phyloP scores from a whole-genome alignment of 1,140 invertebrate species.

The Melanaphis sacchari region DNA sequence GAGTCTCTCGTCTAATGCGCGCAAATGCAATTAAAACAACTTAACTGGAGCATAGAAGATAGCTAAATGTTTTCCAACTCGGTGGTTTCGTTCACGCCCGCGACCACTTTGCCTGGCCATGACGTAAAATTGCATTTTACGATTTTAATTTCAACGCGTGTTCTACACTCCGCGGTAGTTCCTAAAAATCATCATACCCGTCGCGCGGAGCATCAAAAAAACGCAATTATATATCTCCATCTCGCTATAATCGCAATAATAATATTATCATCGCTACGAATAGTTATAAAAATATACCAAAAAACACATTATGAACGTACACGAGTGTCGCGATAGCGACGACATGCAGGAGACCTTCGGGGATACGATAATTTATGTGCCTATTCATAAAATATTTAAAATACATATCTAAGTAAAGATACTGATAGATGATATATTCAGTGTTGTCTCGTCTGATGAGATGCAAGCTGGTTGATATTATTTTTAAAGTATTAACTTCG shows the following conservation, averaged over 20 bases:
- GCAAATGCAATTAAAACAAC: constrained; percentile 44
- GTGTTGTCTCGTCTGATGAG: background rate
- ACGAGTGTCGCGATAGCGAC: background rate
- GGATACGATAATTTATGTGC: background rate
- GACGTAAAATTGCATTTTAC: background rate
- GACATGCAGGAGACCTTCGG: background rate
- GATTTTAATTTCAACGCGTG: constrained; percentile 25
- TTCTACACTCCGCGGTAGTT: background rate
- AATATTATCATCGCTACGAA: no score
- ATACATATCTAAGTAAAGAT: background rate
- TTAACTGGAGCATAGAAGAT: constrained; percentile 49
- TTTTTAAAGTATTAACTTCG: background rate
- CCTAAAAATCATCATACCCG: background rate
- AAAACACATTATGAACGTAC: no score
- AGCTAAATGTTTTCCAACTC: constrained; percentile 24
- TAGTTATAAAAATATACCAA: background rate
- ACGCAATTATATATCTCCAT: background rate
- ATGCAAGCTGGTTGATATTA: background rate
- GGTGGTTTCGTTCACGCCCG: background rate
- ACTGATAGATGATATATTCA: background rate
- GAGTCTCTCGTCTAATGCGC: background rate
- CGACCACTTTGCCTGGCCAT: background rate
- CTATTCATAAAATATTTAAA: background rate
- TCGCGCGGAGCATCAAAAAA: background rate
- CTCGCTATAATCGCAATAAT: no score